These are phyloP conservation scores for Phortica variegata DNA, from an alignment of 1,140 invertebrate species.

Conservation along the genomic window DNA sequence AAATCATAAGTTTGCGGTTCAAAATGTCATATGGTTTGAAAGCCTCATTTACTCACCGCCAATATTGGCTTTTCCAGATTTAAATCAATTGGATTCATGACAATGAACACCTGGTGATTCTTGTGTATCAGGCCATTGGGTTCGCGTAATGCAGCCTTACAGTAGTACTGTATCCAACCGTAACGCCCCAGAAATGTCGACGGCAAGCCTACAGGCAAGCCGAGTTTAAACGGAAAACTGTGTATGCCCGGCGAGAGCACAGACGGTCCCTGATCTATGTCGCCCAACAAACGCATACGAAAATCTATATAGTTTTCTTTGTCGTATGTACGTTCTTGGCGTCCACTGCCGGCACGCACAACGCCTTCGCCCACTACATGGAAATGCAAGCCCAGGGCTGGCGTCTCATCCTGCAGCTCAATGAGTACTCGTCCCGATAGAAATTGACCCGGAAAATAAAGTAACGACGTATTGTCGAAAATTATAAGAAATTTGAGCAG, in stretches of 20 bases:
- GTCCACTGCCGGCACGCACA: conserved; percentile 70
- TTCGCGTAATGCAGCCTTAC: conserved; percentile 86
- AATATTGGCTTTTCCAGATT: conserved; percentile 87
- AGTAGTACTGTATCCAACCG: conserved; percentile 95
- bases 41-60: conserved; percentile 65
- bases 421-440: conserved; percentile 87
- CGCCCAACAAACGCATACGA: conserved; percentile 86
- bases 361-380: conserved; percentile 93
- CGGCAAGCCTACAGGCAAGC: conserved; percentile 83
- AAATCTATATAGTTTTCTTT: conserved; percentile 96
- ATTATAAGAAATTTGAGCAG: conserved; percentile 90
- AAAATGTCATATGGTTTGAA: neutral
- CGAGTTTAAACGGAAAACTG: conserved; percentile 92
- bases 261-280: conserved; percentile 78
- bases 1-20: conserved; percentile 11
- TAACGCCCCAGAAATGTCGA: conserved; percentile 93
- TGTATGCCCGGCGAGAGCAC: conserved; percentile 91
- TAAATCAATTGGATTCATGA: conserved; percentile 94
- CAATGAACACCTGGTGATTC: conserved; percentile 95
- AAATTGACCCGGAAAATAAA: conserved; percentile 92
- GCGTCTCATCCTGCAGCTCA: conserved; percentile 89
- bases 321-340: conserved; percentile 82
- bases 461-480: conserved; percentile 88
- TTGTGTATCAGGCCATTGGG: conserved; percentile 89
- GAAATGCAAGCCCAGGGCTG: conserved; percentile 86